These are phyloP conservation scores for Clunio marinus DNA, from an alignment of 2,888 invertebrate genomes.

Conservation along the genomic window DNA sequence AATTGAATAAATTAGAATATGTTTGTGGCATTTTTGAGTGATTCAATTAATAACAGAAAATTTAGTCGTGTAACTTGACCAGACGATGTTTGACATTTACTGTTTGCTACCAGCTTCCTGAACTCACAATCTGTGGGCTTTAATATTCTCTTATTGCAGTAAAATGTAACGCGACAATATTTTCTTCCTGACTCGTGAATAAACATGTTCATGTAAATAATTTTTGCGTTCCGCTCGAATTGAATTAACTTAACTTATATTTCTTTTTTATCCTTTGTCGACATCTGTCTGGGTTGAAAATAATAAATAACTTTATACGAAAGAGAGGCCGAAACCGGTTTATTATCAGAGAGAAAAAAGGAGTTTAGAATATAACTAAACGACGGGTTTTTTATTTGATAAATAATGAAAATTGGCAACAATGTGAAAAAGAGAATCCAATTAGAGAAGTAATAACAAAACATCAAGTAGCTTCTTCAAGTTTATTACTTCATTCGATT, in stretches of 20 bases:
- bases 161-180: too few relatives aligned
- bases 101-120: neutral
- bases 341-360: neutral
- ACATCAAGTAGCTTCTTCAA: neutral
- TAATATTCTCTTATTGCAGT: neutral
- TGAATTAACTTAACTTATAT: neutral
- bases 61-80: too few relatives aligned
- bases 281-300: neutral
- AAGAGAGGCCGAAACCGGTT: conserved; percentile 2
- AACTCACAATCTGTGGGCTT: neutral
- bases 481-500: neutral
- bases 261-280: too few relatives aligned
- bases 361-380: too few relatives aligned
- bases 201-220: neutral
- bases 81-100: neutral
- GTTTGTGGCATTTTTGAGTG: neutral
- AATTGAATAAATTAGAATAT: neutral
- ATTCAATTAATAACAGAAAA: too few relatives aligned
- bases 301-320: neutral
- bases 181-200: neutral
- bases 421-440: neutral
- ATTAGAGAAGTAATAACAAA: neutral
- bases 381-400: neutral
- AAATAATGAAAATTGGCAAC: neutral
- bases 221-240: conserved; percentile 2